These are phyloP conservation scores for Boloria euphrosyne DNA, from an alignment of 2,888 invertebrate species.

Conservation along the genomic window DNA sequence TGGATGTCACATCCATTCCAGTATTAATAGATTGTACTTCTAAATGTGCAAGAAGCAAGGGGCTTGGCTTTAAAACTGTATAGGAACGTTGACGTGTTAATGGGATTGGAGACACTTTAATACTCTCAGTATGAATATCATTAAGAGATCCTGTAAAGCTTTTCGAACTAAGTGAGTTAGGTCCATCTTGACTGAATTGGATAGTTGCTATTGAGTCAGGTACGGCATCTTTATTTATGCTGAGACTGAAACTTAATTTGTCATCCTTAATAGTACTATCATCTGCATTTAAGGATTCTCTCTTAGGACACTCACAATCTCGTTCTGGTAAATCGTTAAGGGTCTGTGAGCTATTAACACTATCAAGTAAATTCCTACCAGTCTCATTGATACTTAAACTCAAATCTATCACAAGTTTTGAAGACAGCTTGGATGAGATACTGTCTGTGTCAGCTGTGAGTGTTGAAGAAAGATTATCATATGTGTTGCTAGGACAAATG, in stretches of 20 bases:
- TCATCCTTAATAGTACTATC: conserved; percentile 43
- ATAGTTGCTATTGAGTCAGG: conserved; percentile 47
- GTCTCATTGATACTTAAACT: conserved; percentile 60
- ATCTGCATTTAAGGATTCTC: conserved; percentile 20
- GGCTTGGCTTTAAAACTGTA: conserved; percentile 89
- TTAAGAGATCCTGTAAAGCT: conserved; percentile 76
- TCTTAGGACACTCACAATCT: conserved; percentile 54
- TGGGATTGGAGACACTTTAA: conserved; percentile 53
- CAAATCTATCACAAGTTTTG: conserved; percentile 62
- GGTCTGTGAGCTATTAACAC: conserved; percentile 35
- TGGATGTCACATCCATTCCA: conserved; percentile 72
- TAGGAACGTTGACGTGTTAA: conserved; percentile 89
- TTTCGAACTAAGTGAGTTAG: conserved; percentile 62
- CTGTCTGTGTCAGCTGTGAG: conserved; percentile 41
- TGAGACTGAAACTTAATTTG: conserved; percentile 47
- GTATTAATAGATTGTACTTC: conserved; percentile 75
- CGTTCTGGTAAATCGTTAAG: conserved; percentile 64
- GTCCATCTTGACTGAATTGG: conserved; percentile 53
- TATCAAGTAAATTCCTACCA: conserved; percentile 46
- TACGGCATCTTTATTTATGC: conserved; percentile 47
- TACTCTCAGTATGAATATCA: conserved; percentile 64
- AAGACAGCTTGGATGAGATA: conserved; percentile 45
- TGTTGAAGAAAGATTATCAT: conserved; percentile 46
- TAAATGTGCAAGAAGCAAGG: conserved; percentile 85
- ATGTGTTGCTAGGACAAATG: conserved; percentile 32